A percentile compares a stretch with the other conserved stretches of the same genome.
Evolutionary conservation across 2,797 vertebrate genomes (phyloP).

Genomic region (Nannoperca australis): DNA sequence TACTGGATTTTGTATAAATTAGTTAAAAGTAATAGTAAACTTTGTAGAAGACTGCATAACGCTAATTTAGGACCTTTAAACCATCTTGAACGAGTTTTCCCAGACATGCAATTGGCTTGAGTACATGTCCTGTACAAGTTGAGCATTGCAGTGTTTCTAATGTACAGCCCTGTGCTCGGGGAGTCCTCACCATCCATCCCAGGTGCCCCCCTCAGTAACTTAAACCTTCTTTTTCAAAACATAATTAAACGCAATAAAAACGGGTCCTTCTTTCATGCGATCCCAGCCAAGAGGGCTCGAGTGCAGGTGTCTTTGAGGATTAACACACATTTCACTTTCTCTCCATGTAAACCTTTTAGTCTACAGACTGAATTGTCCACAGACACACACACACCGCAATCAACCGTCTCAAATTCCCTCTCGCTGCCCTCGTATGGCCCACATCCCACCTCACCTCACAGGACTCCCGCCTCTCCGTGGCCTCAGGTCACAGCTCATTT

Average conservation of each 20-base stretch:
- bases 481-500: constrained; percentile 72
- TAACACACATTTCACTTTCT: constrained; percentile 18
- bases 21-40: not conserved
- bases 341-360: constrained; percentile 37
- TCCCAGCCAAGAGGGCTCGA: constrained; percentile 22
- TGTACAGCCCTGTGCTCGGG: constrained; percentile 1
- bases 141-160: not conserved
- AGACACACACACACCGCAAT: constrained; percentile 1
- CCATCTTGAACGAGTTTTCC: not conserved
- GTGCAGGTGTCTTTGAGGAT: constrained; percentile 57
- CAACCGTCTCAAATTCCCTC: constrained; percentile 27
- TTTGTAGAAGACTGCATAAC: not conserved
- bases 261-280: constrained; percentile 73
- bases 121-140: not conserved
- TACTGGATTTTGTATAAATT: not conserved
- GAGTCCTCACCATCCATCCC: constrained; percentile 25
- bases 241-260: constrained; percentile 74
- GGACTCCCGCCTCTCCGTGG: constrained; percentile 58
- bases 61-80: not conserved
- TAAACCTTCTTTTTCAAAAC: constrained; percentile 68
- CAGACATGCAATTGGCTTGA: not conserved
- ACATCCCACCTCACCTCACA: constrained; percentile 45
- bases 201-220: constrained; percentile 51
- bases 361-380: constrained; percentile 22
- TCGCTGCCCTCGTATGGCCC: constrained; percentile 45